Conservation (phyloP, 2,888 invertebrate genomes). For the Drosophila infuscata region DNA sequence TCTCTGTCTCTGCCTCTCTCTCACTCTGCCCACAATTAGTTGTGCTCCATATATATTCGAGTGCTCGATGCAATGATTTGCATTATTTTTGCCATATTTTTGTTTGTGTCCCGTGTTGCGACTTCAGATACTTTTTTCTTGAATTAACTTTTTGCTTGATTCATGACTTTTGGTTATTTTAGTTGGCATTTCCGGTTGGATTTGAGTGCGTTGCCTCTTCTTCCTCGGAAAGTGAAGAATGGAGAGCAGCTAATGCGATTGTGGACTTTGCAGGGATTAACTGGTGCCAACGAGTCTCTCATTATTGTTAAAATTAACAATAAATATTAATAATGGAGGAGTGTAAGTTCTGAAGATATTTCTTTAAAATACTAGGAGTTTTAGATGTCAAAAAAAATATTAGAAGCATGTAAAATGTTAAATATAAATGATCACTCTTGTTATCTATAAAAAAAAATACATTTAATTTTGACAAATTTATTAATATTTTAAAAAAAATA, state of each 20-base stretch:
- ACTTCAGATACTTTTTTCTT: slow-evolving; percentile 52
- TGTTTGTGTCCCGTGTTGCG: slow-evolving; percentile 45
- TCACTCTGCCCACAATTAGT: slow-evolving; percentile 61
- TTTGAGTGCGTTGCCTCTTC: slow-evolving; percentile 15
- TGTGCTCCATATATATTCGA: slow-evolving; percentile 67
- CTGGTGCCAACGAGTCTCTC: slow-evolving; percentile 29
- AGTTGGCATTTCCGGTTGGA: slow-evolving; percentile 64
- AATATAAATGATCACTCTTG: not conserved
- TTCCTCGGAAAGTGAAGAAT: slow-evolving; percentile 10
- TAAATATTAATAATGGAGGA: not conserved
- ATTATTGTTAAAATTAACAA: slow-evolving; percentile 1
- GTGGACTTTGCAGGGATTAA: not conserved
- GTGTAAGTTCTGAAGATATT: not conserved
- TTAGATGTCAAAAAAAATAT: not conserved
- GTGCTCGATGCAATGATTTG: slow-evolving; percentile 66
- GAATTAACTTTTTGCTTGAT: slow-evolving; percentile 83
- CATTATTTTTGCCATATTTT: slow-evolving; percentile 58
- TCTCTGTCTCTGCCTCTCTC: not conserved
- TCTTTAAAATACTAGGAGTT: too few species aligned
- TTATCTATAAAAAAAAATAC: not conserved
- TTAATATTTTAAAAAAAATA: too few species aligned
- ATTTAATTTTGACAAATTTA: too few species aligned
- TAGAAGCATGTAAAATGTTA: not conserved
- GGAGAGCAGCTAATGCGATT: slow-evolving; percentile 35
- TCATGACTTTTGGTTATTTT: slow-evolving; percentile 80